phyloP scores from a whole-genome alignment of 2,797 vertebrate genomes.

The Enteromius viviparus region DNA sequence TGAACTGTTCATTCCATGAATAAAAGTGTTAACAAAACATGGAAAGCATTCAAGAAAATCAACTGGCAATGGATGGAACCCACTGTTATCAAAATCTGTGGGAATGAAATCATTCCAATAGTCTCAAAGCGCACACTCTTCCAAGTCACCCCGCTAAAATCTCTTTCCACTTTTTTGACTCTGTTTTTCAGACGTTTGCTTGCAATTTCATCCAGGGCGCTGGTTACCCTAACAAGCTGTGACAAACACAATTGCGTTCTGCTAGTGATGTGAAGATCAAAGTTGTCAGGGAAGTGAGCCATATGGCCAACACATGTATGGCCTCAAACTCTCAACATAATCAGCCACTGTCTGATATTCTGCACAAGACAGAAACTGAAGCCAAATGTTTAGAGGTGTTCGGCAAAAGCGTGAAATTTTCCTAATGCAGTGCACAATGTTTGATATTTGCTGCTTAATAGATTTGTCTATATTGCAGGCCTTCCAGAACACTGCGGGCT shows the following conservation, averaged over 20 bases:
- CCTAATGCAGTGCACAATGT: constrained; percentile 4
- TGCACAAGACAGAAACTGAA: constrained; percentile 19
- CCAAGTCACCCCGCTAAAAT: background rate
- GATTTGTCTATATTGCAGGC: background rate
- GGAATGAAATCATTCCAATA: background rate
- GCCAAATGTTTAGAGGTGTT: constrained; percentile 49
- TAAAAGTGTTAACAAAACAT: background rate
- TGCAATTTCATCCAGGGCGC: constrained; percentile 31
- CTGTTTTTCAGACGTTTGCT: constrained; percentile 2
- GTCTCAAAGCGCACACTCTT: background rate
- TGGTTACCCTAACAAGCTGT: constrained; percentile 44
- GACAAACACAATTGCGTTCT: constrained; percentile 49
- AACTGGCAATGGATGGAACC: background rate
- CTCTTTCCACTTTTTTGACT: background rate
- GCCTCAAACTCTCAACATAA: constrained; percentile 41
- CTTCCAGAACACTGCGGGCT: background rate
- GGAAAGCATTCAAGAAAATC: background rate
- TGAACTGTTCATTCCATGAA: constrained; percentile 14
- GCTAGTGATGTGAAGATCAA: constrained; percentile 48
- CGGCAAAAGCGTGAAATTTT: constrained; percentile 25
- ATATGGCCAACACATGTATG: constrained; percentile 23
- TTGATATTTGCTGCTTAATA: constrained; percentile 31
- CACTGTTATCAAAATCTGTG: constrained; percentile 20
- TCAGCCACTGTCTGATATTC: constrained; percentile 47
- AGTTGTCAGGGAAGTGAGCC: constrained; percentile 28